Base-by-base conservation (phyloP, 2,888 invertebrate genomes). In the Melanostoma scalare region DNA sequence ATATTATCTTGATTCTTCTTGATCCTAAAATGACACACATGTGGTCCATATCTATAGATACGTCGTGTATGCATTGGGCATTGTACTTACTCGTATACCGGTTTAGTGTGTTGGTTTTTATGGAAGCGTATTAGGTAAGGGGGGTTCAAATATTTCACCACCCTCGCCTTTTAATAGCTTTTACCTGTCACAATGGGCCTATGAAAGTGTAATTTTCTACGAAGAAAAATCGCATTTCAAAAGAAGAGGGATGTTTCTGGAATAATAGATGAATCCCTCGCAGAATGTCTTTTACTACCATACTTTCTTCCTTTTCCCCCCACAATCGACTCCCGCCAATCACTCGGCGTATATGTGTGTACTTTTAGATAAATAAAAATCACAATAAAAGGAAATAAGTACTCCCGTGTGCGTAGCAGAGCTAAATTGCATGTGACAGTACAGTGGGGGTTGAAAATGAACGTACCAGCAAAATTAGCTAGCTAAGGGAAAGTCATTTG, bases 201-300 rank as follows among this genome's bases (percentile, higher is more conserved):
- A 84, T 84, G 74, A 79, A 84, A 75, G 71, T 71, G 75, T 84
- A 79, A 84, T 84, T 84, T 84, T 78, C 78, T 42, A 74, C 74
- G 61, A 53, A 74, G 40, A 33, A 55, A 73, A 73, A 77, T 73
- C 68, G 68, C 82, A 77, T 82, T 73, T 68, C 63, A 35, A n/a
- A 36, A 10, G 33, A 44, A 63, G 53, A 67, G 67, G 76, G 67
- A 63, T 72, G 60, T 71, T 72, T 33, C 55, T 50, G 48, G 68
- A 77, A 82, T 82, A 82, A 82, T 77, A 73, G 68, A 82, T 69
- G 78, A 82, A 82, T 56, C 78, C 72, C 74, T 44, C 20, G 50
- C 55, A 31, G 48, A 69, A 69, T 20, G 20, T 20, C 20, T 20
- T 20, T 20, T 20, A 20, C 20, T 20, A 20, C 20, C 20, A 20